These are phyloP conservation scores for Lagorchestes hirsutus DNA, from an alignment of 2,797 vertebrate species.

Conservation along the genomic window DNA sequence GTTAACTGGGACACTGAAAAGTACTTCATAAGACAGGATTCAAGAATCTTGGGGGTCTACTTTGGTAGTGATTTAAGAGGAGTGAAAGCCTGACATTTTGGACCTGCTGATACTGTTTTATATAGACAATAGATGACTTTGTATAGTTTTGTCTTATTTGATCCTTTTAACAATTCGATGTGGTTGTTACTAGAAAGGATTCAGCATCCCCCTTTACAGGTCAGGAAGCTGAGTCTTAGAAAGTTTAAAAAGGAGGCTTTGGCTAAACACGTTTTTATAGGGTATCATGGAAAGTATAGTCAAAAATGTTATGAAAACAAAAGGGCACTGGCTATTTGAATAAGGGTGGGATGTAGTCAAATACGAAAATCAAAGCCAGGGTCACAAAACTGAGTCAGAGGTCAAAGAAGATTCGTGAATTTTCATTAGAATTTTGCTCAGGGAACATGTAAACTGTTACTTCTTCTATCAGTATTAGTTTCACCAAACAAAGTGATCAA, in stretches of 20 bases:
- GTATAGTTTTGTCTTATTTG: neutral
- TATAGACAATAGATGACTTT: neutral
- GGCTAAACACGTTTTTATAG: neutral
- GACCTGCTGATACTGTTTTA: neutral
- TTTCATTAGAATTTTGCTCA: conserved; percentile 5
- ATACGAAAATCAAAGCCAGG: neutral
- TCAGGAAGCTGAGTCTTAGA: neutral
- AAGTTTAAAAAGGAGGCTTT: conserved; percentile 3
- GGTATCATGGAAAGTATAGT: conserved; percentile 28
- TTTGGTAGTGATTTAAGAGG: conserved; percentile 10
- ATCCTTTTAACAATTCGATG: neutral
- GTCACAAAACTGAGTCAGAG: conserved; percentile 8
- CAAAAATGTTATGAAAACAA: neutral
- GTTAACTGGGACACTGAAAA: neutral
- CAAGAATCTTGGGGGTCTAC: neutral
- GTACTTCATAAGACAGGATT: neutral
- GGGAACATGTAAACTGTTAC: neutral
- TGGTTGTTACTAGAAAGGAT: neutral
- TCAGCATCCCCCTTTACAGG: neutral
- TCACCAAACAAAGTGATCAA: neutral
- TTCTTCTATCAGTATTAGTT: neutral
- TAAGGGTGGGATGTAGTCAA: neutral
- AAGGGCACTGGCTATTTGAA: neutral
- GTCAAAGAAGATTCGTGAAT: conserved; percentile 14
- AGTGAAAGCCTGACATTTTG: conserved; percentile 6